phyloP scores from a whole-genome alignment of 2,113 vertebrate species.

The Chaenocephalus aceratus region DNA sequence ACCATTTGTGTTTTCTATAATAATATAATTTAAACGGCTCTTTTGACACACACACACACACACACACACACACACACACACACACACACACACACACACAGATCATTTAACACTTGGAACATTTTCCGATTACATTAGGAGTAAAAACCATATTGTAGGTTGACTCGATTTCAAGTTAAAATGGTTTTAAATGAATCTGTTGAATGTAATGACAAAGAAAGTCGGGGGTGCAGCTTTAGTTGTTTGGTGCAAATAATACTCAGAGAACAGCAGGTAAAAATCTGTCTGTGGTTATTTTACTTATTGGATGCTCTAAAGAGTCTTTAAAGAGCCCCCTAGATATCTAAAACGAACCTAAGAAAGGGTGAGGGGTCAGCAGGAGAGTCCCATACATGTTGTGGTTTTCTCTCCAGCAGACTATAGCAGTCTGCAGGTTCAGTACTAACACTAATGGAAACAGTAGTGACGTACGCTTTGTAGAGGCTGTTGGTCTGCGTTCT shows the following conservation, averaged over 20 bases:
- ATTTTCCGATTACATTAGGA: neutral
- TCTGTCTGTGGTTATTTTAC: neutral
- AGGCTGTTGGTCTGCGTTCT: conserved; percentile 16
- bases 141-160: neutral
- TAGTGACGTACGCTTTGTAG: neutral
- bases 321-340: neutral
- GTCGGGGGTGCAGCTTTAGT: conserved; percentile 1
- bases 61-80: neutral
- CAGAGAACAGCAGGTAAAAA: neutral
- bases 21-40: neutral
- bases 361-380: neutral
- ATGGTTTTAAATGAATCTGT: neutral
- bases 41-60: neutral
- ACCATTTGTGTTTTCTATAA: conserved; percentile 9
- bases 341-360: neutral
- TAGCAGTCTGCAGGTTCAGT: conserved; percentile 17
- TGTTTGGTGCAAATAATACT: neutral
- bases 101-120: neutral
- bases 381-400: conserved; percentile 1
- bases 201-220: conserved; percentile 3
- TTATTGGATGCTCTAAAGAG: neutral
- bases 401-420: neutral
- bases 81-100: conserved; percentile 20
- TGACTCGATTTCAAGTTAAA: neutral
- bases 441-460: conserved; percentile 33